Base-by-base conservation (phyloP, 1,140 invertebrate species). In the Ooceraea biroi region DNA sequence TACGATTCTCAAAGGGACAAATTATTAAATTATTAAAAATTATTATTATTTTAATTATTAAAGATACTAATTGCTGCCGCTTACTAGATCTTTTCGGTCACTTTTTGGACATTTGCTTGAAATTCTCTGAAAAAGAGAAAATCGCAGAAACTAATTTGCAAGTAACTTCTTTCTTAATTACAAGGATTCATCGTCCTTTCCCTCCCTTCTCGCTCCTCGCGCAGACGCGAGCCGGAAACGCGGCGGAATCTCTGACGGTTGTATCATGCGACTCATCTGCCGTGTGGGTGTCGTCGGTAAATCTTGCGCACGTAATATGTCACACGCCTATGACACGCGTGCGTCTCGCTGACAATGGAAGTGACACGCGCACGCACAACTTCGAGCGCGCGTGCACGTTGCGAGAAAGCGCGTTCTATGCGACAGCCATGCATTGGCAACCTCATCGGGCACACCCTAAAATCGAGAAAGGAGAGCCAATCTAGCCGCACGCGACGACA, bases 201-300 rank as follows among this genome's bases (percentile, higher is more conserved):
- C 11, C 17, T 0, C 14, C 14, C 19, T 61, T 17, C 44, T n/a
- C 12, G 14, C 19, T 30, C 60, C 36, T 60, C 41, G 12, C 66
- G 25, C 52, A 57, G 44, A 69, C 76, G 60, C 44, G 58, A 36
- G 44, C 44, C 44, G 61, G 63, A 78, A 78, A 69, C 57, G n/a
- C 17, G 30, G 58, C 44, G n/a, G 17, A 44, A 41, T 52, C 46
- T 52, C 41, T 19, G 25, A 44, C 52, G 74, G 76, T 72, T 41
- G 52, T 58, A 74, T 73, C 52, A 12, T 57, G 3, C 44, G 86
- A 89, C 82, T 82, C 90, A 92, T 91, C 90, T 91, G 88, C 88
- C 85, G 85, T 83, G 91, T 92, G 88, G 90, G 90, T 91, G 91
- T 92, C 89, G 68, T 85, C 88, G 82, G 58, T 91, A 92, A 92